Base-by-base conservation (phyloP, 2,113 vertebrate genomes). In the Aspidoscelis tigris region DNA sequence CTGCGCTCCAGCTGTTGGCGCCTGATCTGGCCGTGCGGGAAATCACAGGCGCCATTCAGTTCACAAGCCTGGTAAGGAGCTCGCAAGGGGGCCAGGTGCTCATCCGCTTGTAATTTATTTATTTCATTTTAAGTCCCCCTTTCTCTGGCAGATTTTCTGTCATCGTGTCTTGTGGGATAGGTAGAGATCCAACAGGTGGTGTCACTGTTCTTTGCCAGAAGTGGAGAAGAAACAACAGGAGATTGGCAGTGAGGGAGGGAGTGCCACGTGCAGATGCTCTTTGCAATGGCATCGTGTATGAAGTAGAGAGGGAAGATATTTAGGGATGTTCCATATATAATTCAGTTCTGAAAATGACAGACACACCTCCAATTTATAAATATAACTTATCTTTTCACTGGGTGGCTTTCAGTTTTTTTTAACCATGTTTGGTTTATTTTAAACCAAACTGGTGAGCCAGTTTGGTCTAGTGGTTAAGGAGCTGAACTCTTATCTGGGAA, bases 61-160 rank as follows among this genome's bases (percentile, higher is more conserved):
- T 39, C 83, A 8, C 83, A 21, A 6, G 26, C 83, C 61, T 85
- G 83, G 83, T 85, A 74, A 80, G 83, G 43, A 71, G 39, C 9
- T 21, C 12, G 21, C 14, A 10, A 58, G 50, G 68, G 71, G 14
- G 21, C 75, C 55, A 1, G 3, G 77, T 10, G 5, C 33, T 2
- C 9, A 43, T 2, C 9, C 10, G 14, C 5, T 75, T 55, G 4
- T 20, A n/a, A 16, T 11, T 7, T 43, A 16, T 11, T 7, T 43
- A 44, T 16, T 12, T 6, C 58, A 3, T 24, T 7, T 20, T 20
- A 10, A 16, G 9, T 68, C 65, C 6, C 10, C 2, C n/a, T 9
- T 0, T n/a, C 1, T 47, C 3, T 11, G 14, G n/a, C 47, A 21
- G 3, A 75, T 8, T 24, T 70, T 53, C 61, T 76, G 3, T 66